Evolutionary conservation across 2,113 vertebrate species (phyloP), one percentile per base, ranked within the genome.

Genomic region (Anser brachyrhynchus): DNA sequence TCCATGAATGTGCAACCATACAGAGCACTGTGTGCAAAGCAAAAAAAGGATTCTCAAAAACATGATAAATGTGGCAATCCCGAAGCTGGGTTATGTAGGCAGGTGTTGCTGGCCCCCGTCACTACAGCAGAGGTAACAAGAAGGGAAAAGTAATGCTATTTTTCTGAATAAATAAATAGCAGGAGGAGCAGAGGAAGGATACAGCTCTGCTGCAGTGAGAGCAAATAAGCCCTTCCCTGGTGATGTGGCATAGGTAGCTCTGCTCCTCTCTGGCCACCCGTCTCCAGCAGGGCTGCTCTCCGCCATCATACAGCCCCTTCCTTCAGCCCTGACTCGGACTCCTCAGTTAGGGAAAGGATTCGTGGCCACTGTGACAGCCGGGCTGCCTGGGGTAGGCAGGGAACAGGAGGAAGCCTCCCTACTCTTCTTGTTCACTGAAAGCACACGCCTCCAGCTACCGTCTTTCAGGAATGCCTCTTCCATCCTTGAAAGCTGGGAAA

Each of bases 371-470:
- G 9, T 7, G 19, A 46, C 19, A 46, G 46, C 46, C 9, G 19
- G 19, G 46, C 46, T 46, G 46, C 46, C 46, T 46, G 46, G 46
- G 46, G 46, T 46, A 46, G 46, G 19, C 46, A 46, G 46, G 46
- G 46, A 46, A 46, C 46, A 46, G 46, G 46, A 46, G 46, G 46
- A 46, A 46, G 46, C 46, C 46, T 46, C 46, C 46, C 46, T 46
- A 46, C 19, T 46, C 43, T 44, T 44, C 46, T 46, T 46, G 46
- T 46, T 46, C 46, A 46, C 46, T 46, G 46, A 46, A 46, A 89
- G 41, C 7, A 39, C 59, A 33, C 15, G 49, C 3, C 13, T 67
- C 41, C 51, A 86, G 39, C 2, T 0, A 25, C 23, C 0, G 0
- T 44, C 46, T 87, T 81, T 93, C 37, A 84, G 69, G 86, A 93